Evolutionary conservation across 2,113 vertebrate genomes (phyloP), one percentile per base, ranked within the genome.

Genomic region (Upupa epops): DNA sequence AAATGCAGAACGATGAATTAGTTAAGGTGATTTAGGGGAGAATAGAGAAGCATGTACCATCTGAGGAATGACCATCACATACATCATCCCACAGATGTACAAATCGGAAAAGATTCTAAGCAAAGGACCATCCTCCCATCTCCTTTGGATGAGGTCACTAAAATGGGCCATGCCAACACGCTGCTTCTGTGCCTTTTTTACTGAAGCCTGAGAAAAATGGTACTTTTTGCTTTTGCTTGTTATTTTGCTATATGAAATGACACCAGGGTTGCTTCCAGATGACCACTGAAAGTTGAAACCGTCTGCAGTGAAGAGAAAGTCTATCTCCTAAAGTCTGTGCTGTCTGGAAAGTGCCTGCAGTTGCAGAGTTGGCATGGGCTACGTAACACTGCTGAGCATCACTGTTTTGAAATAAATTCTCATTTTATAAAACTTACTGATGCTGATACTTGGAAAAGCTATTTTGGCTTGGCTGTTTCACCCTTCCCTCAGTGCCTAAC

Each of bases 351-450:
- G n/a, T 37, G 14, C 7, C 7, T 71, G 83, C 76, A 74, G 51
- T 32, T 19, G 36, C 59, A 55, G 18, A 83, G 32, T 4, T 63
- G 69, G 17, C 21, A n/a, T 8, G 6, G 37, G 45, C 58, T 68
- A 25, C 2, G 0, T 24, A 32, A 58, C 10, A 42, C 8, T 46
- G 60, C 20, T 1, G 2, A 74, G 11, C n/a, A 48, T 16, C 26
- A 18, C 32, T 92, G 5, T 56, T 68, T 71, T 51, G 42, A 77
- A 26, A 17, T 63, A 61, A 9, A 36, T 1, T 5, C 5, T 9
- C 4, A 15, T 46, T 66, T 83, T 49, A 56, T 42, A 68, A 32
- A 65, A 25, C n/a, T 68, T n/a, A 26, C 19, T 83, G 32, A 51
- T n/a, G 29, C 11, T 7, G 5, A 51, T 26, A 29, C 6, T 13